Conservation (phyloP, 2,888 invertebrate species). For the Ferdinandea cuprea region DNA sequence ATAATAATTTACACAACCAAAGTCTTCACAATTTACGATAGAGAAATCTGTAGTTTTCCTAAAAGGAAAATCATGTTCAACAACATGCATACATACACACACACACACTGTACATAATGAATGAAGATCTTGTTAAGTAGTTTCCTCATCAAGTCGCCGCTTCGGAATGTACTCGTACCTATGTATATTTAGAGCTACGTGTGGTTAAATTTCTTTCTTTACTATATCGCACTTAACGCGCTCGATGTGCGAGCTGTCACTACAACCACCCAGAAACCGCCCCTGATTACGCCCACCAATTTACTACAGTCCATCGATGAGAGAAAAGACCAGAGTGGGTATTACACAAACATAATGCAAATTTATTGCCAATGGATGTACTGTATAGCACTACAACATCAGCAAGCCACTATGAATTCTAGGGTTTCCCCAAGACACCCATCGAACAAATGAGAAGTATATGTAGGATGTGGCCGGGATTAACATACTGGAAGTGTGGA, state of each 20-base stretch:
- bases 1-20: constrained; percentile 44
- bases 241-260: constrained; percentile 41
- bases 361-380: constrained; percentile 57
- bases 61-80: constrained; percentile 69
- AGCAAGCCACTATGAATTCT: constrained; percentile 49
- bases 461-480: constrained; percentile 6
- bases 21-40: constrained; percentile 62
- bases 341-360: constrained; percentile 54
- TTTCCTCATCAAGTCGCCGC: constrained; percentile 4
- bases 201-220: constrained; percentile 17
- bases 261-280: constrained; percentile 33
- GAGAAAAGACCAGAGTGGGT: constrained; percentile 18
- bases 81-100: constrained; percentile 4
- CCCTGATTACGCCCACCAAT: constrained; percentile 50
- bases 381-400: too few relatives aligned
- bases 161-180: background rate
- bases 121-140: constrained; percentile 37
- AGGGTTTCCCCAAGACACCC: constrained; percentile 39
- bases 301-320: constrained; percentile 59
- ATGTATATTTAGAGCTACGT: too few relatives aligned
- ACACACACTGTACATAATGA: background rate
- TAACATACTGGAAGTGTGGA: too few relatives aligned
- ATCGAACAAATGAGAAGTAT: constrained; percentile 17
- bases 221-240: constrained; percentile 20
- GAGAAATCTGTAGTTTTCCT: constrained; percentile 51